These are phyloP conservation scores for Macquaria ambigua DNA, from an alignment of 2,113 vertebrate genomes.

Conservation along the genomic window DNA sequence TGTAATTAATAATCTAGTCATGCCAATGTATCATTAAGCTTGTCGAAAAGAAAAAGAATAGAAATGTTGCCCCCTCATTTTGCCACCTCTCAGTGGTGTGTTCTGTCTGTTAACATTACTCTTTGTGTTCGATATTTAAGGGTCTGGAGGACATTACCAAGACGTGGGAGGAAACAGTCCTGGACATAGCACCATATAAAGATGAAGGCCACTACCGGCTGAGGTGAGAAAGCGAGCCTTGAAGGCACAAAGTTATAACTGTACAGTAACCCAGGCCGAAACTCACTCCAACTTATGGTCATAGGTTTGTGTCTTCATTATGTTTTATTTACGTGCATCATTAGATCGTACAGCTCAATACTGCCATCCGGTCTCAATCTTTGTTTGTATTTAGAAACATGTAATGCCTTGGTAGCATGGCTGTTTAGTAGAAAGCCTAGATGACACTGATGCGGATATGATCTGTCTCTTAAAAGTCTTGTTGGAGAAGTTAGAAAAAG, in stretches of 20 bases:
- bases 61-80: not conserved
- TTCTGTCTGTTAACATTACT: constrained; percentile 11
- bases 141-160: constrained; percentile 61
- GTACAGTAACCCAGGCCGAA: not conserved
- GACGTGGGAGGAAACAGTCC: constrained; percentile 57
- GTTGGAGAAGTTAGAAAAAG: not conserved
- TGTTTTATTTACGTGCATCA: not conserved
- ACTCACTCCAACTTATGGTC: not conserved
- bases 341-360: not conserved
- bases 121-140: constrained; percentile 49
- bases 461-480: not conserved
- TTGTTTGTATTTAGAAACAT: not conserved
- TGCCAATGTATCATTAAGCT: not conserved
- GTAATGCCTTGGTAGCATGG: not conserved
- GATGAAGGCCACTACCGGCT: constrained; percentile 63
- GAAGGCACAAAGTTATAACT: not conserved
- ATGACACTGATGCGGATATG: not conserved
- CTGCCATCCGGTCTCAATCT: constrained; percentile 3
- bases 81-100: not conserved
- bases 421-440: not conserved
- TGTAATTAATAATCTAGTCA: not conserved
- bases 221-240: constrained; percentile 51
- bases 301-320: not conserved
- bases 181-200: constrained; percentile 71
- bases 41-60: not conserved